A percentile compares a stretch with the other conserved stretches of the same genome.
These are phyloP conservation scores for Ceyx margarethae DNA, from an alignment of 2,113 vertebrate genomes.

Conservation along the genomic window DNA sequence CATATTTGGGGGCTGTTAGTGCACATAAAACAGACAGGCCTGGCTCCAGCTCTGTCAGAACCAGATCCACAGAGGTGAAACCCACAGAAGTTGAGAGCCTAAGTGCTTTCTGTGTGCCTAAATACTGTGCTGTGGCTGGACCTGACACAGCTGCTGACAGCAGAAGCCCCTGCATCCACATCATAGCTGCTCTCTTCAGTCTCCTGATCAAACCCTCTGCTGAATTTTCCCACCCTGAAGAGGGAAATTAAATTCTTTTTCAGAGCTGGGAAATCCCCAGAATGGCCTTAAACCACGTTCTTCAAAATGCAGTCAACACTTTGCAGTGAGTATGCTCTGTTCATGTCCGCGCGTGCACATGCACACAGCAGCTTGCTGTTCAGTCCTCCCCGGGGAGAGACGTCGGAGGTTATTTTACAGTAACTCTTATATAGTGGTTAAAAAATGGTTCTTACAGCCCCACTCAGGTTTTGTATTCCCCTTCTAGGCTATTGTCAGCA, in stretches of 20 bases:
- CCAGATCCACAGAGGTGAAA: neutral
- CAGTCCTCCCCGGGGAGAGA: neutral
- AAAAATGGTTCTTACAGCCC: neutral
- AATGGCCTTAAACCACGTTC: conserved; percentile 25
- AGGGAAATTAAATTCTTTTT: conserved; percentile 37
- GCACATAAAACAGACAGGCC: neutral
- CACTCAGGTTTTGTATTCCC: neutral
- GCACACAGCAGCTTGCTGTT: neutral
- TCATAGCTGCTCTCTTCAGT: neutral
- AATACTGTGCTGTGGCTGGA: neutral
- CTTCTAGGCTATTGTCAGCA: neutral
- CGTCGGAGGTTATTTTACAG: neutral
- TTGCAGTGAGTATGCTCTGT: neutral
- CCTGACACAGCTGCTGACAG: neutral
- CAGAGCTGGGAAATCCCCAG: conserved; percentile 46
- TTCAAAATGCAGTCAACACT: neutral
- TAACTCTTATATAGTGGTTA: neutral
- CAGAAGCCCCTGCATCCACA: neutral
- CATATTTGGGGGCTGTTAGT: neutral
- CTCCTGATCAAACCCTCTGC: neutral
- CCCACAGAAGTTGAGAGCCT: neutral
- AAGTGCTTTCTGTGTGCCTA: neutral
- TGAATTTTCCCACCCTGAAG: neutral
- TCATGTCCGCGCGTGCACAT: neutral
- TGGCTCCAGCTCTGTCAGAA: neutral